Base-by-base conservation (phyloP, 2,888 invertebrate species). In the Cataglyphis livida region DNA sequence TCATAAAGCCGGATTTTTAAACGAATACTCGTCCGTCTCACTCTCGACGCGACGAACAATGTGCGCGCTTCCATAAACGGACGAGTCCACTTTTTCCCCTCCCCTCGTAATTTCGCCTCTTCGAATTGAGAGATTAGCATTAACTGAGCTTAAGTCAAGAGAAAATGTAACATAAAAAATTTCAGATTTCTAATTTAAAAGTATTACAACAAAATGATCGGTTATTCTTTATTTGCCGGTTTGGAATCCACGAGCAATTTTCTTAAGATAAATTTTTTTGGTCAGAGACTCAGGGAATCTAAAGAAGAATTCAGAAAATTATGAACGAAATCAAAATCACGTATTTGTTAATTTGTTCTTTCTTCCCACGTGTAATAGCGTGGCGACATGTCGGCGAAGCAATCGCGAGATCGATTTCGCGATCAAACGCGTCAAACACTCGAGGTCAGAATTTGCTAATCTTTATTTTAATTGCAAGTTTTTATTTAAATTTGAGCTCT, bases 11-110 rank as follows among this genome's bases (percentile, higher is more conserved):
- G 62, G 62, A 62, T 82, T 62, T 64, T 62, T 81, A 81, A 81
- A 81, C 64, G 81, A 82, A 44, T 84, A 76, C 76, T 70, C 65
- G 61, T 74, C 38, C 79, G 82, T 84, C 83, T 82, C 85, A 76
- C 82, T 86, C 83, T 65, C 44, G 54, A 61, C 66, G 78, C 28
- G 48, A 79, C 65, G 70, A 88, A 84, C 73, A 78, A 81, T 71
- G 48, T 75, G 41, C 44, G 25, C 71, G 51, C 76, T 83, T 84
- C 88, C 88, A 88, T 90, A 84, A 85, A 84, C 78, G 81, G 83
- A 87, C 84, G 85, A 90, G 84, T 76, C 83, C 88, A 85, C 68
- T 48, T 82, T 78, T 51, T 51, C 6, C 48, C 6, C 18, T n/a
- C n/a, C n/a, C 7, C 59, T 48, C n/a, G 21, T 44, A 54, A 70